Evolutionary conservation across 1,140 invertebrate genomes (phyloP), one percentile per base, ranked within the genome.

Genomic region (Mylabris phalerata): DNA sequence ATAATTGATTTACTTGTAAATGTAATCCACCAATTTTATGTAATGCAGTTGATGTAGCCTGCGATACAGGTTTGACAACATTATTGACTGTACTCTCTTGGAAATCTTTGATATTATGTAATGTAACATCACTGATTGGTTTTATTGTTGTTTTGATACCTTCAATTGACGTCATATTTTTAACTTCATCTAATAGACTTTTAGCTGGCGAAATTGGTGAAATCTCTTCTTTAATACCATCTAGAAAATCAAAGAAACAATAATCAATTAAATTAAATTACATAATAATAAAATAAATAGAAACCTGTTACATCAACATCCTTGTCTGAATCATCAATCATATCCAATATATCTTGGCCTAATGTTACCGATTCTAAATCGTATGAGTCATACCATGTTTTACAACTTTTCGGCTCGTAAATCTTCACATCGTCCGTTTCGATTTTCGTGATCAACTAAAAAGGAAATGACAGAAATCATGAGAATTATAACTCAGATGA

Each of bases 341-440:
- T 42, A 60, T 65, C 44, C 55, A 55, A 24, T 39, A 43, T 59
- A 63, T 82, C 80, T 64, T 81, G 79, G 3, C 80, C 80, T 9
- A 81, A 69, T 51, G 79, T 80, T 59, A 82, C 78, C 48, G 78
- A 80, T 57, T 78, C 76, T 44, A 82, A 73, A 67, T 82, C 80
- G 62, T 77, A 72, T 40, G 80, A 78, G 13, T 78, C 78, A 50
- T 78, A 75, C 79, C 80, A 82, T 1, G 79, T 81, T 67, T 79
- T 80, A 2, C 77, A 76, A 45, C 62, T 61, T 55, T 63, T 67
- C 5, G 71, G 57, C 50, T 70, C 67, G 61, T 72, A 65, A 50
- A 74, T 70, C 61, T 70, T 73, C 24, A 74, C 69, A 10, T 9
- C n/a, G 9, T 4, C 24, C 4, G 38, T 44, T 27, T 50, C 10